phyloP scores from a whole-genome alignment of 2,113 vertebrate species.

The Melierax canorus region DNA sequence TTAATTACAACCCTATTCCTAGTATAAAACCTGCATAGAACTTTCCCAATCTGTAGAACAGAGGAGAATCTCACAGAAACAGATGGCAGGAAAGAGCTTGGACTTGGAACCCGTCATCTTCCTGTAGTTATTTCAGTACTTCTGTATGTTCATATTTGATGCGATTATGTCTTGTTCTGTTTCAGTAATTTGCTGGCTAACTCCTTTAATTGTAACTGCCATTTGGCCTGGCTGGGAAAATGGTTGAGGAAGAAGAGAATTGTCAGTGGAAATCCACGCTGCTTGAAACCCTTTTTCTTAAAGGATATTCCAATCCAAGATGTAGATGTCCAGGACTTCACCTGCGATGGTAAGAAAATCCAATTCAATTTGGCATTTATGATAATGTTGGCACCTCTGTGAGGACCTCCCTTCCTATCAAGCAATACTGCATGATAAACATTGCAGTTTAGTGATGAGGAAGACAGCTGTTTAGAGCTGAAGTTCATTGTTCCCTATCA shows the following conservation, averaged over 20 bases:
- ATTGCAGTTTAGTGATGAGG: background rate
- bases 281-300: conserved; percentile 94
- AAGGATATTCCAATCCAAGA: conserved; percentile 99
- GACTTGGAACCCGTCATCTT: background rate
- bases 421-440: background rate
- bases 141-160: background rate
- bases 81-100: background rate
- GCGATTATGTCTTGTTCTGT: background rate
- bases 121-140: background rate
- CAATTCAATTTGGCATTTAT: background rate
- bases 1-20: background rate
- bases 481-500: background rate
- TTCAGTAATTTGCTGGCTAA: conserved; percentile 95
- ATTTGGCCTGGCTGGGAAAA: conserved; percentile 93
- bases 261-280: conserved; percentile 96
- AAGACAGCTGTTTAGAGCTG: background rate
- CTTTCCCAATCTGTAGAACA: background rate
- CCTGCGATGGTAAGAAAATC: conserved; percentile 86
- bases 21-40: background rate
- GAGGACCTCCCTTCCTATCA: background rate
- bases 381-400: background rate
- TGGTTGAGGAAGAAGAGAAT: conserved; percentile 94
- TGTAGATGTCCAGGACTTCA: conserved; percentile 93
- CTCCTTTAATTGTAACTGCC: conserved; percentile 96
- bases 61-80: background rate